Evolutionary conservation across 2,113 vertebrate genomes (phyloP).

Genomic region (Takifugu flavidus): DNA sequence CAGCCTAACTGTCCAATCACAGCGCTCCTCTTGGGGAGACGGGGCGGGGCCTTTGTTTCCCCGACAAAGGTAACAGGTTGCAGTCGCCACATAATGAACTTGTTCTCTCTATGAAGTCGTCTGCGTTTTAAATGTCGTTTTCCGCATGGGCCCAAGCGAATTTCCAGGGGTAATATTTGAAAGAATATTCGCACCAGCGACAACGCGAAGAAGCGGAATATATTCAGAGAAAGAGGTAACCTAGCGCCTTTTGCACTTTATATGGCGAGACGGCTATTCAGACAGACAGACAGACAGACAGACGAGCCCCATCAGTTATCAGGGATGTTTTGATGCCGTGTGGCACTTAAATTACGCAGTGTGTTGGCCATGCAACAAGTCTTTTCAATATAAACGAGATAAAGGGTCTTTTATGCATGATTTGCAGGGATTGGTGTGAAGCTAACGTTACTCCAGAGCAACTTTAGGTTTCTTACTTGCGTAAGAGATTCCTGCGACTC

Average conservation of each 20-base stretch:
- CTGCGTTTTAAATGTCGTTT: slow-evolving; percentile 3
- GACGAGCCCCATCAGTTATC: background rate
- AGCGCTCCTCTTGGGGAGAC: background rate
- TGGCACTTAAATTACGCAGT: background rate
- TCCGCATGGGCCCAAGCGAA: slow-evolving; percentile 7
- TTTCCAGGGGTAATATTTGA: slow-evolving; percentile 9
- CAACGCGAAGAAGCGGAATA: slow-evolving; percentile 13
- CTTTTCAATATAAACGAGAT: no score
- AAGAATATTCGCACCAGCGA: background rate
- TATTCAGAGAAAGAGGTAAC: slow-evolving; percentile 49
- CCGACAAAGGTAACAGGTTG: slow-evolving; percentile 80
- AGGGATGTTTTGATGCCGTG: background rate
- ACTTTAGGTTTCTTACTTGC: no score
- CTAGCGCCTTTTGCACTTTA: slow-evolving; percentile 23
- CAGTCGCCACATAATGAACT: slow-evolving; percentile 49
- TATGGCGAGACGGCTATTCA: slow-evolving; percentile 24
- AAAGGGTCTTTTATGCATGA: no score
- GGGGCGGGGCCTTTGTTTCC: slow-evolving; percentile 63
- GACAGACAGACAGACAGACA: slow-evolving; percentile 21
- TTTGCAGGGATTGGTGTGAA: no score
- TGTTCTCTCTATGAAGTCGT: slow-evolving; percentile 12
- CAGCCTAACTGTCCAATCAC: slow-evolving; percentile 52
- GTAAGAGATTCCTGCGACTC: no score
- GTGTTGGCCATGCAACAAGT: background rate
- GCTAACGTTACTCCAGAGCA: no score